Percentiles rank a stretch among this genome's conserved stretches.
phyloP scores from a whole-genome alignment of 2,797 vertebrate genomes.

The Mormyrus proboscirostris region DNA sequence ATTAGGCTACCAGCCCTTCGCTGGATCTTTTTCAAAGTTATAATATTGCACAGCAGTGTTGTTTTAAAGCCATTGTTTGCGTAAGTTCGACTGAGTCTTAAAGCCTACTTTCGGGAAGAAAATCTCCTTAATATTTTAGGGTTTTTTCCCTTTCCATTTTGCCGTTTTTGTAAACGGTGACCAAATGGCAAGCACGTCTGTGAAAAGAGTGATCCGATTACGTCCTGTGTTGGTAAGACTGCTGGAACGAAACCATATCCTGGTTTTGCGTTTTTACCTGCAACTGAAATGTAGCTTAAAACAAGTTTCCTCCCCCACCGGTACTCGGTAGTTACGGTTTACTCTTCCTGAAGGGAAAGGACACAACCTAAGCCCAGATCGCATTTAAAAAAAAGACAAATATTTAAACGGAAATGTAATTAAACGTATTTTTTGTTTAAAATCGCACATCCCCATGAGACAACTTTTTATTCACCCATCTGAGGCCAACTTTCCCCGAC shows the following conservation, averaged over 20 bases:
- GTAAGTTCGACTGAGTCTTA: neutral
- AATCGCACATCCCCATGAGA: conserved; percentile 20
- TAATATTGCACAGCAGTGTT: neutral
- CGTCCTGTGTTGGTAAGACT: neutral
- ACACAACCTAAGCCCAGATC: neutral
- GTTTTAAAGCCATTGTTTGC: neutral
- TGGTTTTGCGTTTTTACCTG: neutral
- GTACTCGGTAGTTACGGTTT: neutral
- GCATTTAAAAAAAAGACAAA: neutral
- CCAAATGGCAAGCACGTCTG: neutral
- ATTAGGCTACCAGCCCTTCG: neutral
- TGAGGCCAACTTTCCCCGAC: conserved; percentile 26
- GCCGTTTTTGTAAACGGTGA: neutral
- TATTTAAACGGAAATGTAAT: neutral
- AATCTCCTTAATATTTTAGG: neutral
- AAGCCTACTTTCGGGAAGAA: neutral
- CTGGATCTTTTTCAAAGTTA: conserved; percentile 8
- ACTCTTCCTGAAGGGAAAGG: neutral
- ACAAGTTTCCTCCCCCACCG: conserved; percentile 2
- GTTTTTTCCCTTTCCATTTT: neutral
- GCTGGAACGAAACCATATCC: neutral
- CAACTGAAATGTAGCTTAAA: neutral
- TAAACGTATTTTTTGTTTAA: neutral
- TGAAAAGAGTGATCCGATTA: neutral
- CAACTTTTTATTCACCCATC: neutral